Evolutionary conservation across 2,888 invertebrate species (phyloP).

Genomic region (Phymatocera aterrima): DNA sequence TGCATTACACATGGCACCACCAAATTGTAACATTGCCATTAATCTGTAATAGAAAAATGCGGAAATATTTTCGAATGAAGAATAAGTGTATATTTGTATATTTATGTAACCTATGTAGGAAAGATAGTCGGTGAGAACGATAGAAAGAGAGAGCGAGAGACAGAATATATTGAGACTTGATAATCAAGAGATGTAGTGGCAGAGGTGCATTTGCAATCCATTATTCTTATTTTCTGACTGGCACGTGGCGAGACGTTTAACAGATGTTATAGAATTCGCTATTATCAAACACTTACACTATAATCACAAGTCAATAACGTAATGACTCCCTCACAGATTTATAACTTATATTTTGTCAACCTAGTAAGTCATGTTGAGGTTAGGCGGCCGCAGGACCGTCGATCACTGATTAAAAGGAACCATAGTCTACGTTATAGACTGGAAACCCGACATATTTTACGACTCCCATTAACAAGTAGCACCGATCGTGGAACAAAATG

Average conservation of each 20-base stretch:
- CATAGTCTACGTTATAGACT: background rate
- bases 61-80: too few relatives aligned
- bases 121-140: constrained; percentile 5
- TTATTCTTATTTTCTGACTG: background rate
- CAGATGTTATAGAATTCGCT: background rate
- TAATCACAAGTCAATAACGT: constrained; percentile 38
- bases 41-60: constrained; percentile 48
- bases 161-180: constrained; percentile 5
- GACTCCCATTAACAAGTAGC: background rate
- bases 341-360: constrained; percentile 37
- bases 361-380: constrained; percentile 56
- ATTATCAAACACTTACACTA: constrained; percentile 48
- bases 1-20: constrained; percentile 52
- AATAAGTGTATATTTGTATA: too few relatives aligned
- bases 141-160: background rate
- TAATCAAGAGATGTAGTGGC: background rate
- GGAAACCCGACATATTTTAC: background rate
- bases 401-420: constrained; percentile 13
- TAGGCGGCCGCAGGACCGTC: constrained; percentile 49
- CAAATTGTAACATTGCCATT: constrained; percentile 62
- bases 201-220: too few relatives aligned
- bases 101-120: constrained; percentile 55
- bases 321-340: constrained; percentile 49
- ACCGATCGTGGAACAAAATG: background rate
- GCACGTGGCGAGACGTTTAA: background rate